Evolutionary conservation across 2,113 vertebrate genomes (phyloP).

Genomic region (Sinocyclocheilus rhinocerous): DNA sequence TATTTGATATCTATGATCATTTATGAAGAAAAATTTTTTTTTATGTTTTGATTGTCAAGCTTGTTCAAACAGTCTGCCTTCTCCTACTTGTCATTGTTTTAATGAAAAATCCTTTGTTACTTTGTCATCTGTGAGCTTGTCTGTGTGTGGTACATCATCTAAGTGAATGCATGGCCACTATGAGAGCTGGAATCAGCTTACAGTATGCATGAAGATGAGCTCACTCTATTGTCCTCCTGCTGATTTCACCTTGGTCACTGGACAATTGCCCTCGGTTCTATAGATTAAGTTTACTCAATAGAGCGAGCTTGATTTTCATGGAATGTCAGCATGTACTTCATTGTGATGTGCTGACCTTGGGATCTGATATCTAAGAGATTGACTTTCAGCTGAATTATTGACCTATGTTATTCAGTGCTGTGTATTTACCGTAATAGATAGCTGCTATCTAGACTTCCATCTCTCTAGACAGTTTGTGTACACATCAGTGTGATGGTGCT

Average conservation of each 20-base stretch:
- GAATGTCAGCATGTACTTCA: conserved; percentile 26
- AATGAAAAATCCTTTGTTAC: neutral
- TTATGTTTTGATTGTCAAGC: neutral
- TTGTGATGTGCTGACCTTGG: conserved; percentile 21
- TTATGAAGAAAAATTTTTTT: too few species aligned
- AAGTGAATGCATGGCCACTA: neutral
- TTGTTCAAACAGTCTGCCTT: neutral
- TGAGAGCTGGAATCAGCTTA: conserved; percentile 10
- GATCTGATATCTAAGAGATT: conserved; percentile 32
- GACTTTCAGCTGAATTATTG: conserved; percentile 52
- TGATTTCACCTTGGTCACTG: conserved; percentile 26
- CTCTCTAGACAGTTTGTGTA: neutral
- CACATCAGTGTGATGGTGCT: neutral
- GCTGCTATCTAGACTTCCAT: neutral
- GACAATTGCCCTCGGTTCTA: conserved; percentile 19
- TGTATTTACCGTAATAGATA: conserved; percentile 8
- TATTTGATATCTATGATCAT: too few species aligned
- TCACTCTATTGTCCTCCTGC: conserved; percentile 20
- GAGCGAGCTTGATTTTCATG: conserved; percentile 39
- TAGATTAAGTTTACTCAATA: conserved; percentile 37
- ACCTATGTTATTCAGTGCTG: conserved; percentile 7
- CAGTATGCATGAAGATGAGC: conserved; percentile 20
- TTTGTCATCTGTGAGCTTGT: neutral
- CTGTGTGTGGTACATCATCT: neutral
- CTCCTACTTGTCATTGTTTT: neutral